Conservation (phyloP, 2,888 invertebrate genomes). For the Laspeyria flexula region DNA sequence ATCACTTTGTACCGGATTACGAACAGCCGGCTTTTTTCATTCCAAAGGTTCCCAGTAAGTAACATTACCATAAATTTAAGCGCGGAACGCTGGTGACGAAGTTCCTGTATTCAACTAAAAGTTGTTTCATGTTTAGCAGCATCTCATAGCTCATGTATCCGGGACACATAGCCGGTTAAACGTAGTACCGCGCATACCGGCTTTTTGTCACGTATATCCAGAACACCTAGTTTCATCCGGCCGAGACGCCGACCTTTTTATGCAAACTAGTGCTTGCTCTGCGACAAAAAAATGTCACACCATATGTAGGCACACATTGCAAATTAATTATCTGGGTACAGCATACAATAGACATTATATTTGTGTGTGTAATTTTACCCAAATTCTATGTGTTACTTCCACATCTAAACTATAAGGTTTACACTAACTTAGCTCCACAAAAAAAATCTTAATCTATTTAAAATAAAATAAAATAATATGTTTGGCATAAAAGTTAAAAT, state of each 20-base stretch:
- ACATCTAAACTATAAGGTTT: too few relatives aligned
- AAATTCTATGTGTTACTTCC: too few relatives aligned
- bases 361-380: too few relatives aligned
- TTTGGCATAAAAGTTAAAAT: too few relatives aligned
- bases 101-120: conserved; percentile 9
- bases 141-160: conserved; percentile 45
- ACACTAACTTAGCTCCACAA: too few relatives aligned
- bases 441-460: too few relatives aligned
- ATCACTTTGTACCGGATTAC: neutral
- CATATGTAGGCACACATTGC: neutral
- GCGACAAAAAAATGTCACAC: conserved; percentile 18
- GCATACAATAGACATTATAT: too few relatives aligned
- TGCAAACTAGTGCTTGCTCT: conserved; percentile 44
- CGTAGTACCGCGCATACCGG: conserved; percentile 22
- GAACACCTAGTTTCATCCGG: conserved; percentile 50
- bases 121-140: conserved; percentile 20
- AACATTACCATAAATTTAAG: neutral
- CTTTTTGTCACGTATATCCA: conserved; percentile 44
- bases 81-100: neutral
- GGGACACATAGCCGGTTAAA: conserved; percentile 37
- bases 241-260: conserved; percentile 50
- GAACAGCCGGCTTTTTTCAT: neutral
- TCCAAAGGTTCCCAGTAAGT: neutral
- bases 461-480: too few relatives aligned
- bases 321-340: too few relatives aligned